Conservation (phyloP, 2,797 vertebrate species). For the Bradypus variegatus region DNA sequence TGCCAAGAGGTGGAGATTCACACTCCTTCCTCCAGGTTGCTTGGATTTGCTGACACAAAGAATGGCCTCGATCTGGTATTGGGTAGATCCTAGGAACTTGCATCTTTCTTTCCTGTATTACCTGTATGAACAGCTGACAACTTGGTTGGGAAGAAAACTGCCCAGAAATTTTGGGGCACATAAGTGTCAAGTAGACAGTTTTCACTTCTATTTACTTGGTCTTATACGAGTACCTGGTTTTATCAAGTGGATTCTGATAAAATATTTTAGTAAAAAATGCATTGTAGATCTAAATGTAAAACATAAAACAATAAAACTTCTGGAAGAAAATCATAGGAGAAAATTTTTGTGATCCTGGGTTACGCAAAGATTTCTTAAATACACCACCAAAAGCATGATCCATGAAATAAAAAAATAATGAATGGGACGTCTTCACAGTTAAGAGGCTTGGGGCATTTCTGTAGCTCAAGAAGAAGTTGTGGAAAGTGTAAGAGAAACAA, state of each 20-base stretch:
- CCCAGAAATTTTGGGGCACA: neutral
- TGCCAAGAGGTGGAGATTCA: neutral
- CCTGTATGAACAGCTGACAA: neutral
- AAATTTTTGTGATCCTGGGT: neutral
- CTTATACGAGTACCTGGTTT: neutral
- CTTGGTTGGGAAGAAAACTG: neutral
- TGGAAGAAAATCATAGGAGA: neutral
- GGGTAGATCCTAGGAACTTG: neutral
- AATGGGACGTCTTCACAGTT: neutral
- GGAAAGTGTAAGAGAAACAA: neutral
- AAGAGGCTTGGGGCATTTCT: neutral
- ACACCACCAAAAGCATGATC: neutral
- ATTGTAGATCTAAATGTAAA: neutral
- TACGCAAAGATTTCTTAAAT: neutral
- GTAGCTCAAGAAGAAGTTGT: neutral
- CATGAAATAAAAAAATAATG: neutral
- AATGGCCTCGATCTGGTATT: neutral
- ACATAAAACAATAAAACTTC: neutral
- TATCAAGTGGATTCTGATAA: neutral
- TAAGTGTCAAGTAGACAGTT: neutral
- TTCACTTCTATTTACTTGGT: neutral
- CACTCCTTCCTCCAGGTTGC: fast-evolving
- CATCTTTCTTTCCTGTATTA: neutral
- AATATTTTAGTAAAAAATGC: neutral
- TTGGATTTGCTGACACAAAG: neutral